Percentiles rank a stretch among this genome's conserved stretches.
Evolutionary conservation across 2,797 vertebrate species (phyloP).

Genomic region (Typhlichthys subterraneus): DNA sequence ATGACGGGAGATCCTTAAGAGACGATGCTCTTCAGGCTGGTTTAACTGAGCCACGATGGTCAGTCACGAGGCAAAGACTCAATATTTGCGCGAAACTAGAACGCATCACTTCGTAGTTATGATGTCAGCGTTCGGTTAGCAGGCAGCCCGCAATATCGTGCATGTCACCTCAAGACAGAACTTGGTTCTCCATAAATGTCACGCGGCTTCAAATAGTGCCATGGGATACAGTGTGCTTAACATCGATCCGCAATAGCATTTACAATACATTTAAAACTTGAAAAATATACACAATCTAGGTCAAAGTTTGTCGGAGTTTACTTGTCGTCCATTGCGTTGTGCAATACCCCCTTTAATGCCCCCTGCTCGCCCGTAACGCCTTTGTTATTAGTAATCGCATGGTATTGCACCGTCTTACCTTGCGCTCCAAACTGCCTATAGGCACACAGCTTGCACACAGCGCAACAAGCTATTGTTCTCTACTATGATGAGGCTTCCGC

Average conservation of each 20-base stretch:
- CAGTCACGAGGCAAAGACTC: conserved; percentile 26
- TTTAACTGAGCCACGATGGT: conserved; percentile 58
- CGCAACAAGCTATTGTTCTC: conserved; percentile 74
- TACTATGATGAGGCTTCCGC: conserved; percentile 48
- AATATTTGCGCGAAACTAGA: conserved; percentile 24
- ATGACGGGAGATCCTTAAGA: conserved; percentile 41
- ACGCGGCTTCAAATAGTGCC: conserved; percentile 64
- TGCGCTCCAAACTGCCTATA: conserved; percentile 73
- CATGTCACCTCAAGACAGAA: conserved; percentile 68
- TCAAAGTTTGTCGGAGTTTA: conserved; percentile 84
- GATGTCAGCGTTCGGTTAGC: conserved; percentile 36
- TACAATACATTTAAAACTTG: conserved; percentile 33
- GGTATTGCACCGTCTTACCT: conserved; percentile 85
- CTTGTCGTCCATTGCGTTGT: conserved; percentile 76
- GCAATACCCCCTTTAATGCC: conserved; percentile 85
- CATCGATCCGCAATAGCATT: conserved; percentile 33
- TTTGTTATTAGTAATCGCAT: conserved; percentile 88
- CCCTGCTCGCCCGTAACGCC: conserved; percentile 84
- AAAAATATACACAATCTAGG: conserved; percentile 64
- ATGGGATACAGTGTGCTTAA: conserved; percentile 56
- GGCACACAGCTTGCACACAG: conserved; percentile 62
- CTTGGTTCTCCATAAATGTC: conserved; percentile 65
- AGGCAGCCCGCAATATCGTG: conserved; percentile 37
- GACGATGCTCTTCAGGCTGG: conserved; percentile 52
- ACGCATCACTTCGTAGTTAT: conserved; percentile 50